A percentile compares a stretch with the other conserved stretches of the same genome.
Conservation (phyloP, 2,113 vertebrate species). For the Trematomus loennbergii region DNA sequence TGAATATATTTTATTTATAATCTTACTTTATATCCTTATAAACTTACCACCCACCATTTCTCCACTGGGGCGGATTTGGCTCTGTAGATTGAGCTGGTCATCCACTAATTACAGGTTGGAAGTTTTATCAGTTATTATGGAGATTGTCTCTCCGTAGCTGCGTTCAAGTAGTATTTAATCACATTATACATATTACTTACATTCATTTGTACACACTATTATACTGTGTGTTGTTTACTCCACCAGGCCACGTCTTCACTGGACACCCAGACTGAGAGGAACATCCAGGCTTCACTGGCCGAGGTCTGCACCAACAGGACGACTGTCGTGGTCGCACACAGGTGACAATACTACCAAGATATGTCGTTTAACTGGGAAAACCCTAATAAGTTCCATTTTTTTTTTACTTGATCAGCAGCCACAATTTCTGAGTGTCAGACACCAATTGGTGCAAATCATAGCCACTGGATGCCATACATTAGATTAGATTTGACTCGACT, state of each 20-base stretch:
- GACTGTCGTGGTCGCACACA: slow-evolving; percentile 91
- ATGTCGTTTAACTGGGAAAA: not conserved
- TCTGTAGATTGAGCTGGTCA: no score
- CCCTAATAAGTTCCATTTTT: not conserved
- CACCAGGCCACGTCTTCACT: slow-evolving; percentile 90
- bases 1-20: no score
- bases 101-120: no score
- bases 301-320: slow-evolving; percentile 89
- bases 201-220: not conserved
- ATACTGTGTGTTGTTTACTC: not conserved
- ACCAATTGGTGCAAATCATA: not conserved
- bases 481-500: not conserved
- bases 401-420: not conserved
- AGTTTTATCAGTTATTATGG: not conserved
- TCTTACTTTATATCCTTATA: no score
- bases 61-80: no score
- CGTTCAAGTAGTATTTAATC: not conserved
- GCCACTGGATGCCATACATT: no score
- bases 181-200: not conserved
- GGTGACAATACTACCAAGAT: slow-evolving; percentile 75
- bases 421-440: not conserved
- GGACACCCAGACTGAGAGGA: slow-evolving; percentile 91
- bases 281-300: slow-evolving; percentile 91
- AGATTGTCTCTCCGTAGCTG: not conserved
- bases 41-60: no score